Conservation (phyloP, 2,797 vertebrate genomes). For the Premnoplex brunnescens region DNA sequence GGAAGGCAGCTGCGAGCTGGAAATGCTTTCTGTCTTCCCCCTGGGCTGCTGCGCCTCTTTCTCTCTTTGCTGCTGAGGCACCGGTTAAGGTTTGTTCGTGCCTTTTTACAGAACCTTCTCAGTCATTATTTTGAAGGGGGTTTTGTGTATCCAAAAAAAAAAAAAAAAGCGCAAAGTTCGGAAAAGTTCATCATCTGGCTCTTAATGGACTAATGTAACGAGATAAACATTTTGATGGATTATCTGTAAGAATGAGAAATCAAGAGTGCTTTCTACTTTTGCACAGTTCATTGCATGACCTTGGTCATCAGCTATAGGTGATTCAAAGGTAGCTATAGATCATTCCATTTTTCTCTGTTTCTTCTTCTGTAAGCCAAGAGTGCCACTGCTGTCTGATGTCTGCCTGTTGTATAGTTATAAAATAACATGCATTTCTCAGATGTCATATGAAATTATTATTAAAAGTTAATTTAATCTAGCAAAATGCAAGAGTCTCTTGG, state of each 20-base stretch:
- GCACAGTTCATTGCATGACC: not conserved
- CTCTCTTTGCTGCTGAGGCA: not conserved
- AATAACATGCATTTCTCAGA: not conserved
- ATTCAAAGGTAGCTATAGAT: not conserved
- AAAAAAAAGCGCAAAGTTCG: not conserved
- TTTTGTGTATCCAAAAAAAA: not conserved
- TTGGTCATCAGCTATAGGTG: not conserved
- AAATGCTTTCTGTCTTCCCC: not conserved
- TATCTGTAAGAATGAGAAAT: not conserved
- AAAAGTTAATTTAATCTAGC: not conserved
- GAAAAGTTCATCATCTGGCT: not conserved
- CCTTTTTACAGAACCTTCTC: not conserved
- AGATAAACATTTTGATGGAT: not conserved
- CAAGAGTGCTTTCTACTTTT: not conserved
- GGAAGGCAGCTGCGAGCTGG: not conserved
- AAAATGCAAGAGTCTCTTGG: not conserved
- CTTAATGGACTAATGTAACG: not conserved
- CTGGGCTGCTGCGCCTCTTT: not conserved
- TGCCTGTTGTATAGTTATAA: not conserved
- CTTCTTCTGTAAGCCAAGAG: not conserved
- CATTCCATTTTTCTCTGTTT: not conserved
- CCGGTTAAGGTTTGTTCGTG: conserved; percentile 52
- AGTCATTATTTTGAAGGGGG: accelerated
- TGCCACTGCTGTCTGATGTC: not conserved
- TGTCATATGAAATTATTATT: not conserved